A percentile compares a stretch with the other conserved stretches of the same genome.
These are phyloP conservation scores for Onychomys torridus DNA, from an alignment of 2,797 vertebrate species.

Conservation along the genomic window DNA sequence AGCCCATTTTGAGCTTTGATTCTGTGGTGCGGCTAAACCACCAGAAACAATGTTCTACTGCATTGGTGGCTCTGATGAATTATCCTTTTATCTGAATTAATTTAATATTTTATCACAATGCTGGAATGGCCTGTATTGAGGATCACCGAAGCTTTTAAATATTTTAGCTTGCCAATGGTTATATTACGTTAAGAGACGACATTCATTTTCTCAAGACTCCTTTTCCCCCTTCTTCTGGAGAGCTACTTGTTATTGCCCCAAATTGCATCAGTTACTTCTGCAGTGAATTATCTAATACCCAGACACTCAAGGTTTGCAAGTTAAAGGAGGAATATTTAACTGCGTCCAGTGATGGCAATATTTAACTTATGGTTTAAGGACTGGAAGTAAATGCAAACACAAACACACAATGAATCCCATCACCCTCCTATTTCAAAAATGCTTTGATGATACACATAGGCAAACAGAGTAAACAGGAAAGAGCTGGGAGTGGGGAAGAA, in stretches of 20 bases:
- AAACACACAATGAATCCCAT: neutral
- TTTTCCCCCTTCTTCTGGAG: neutral
- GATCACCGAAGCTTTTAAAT: conserved; percentile 62
- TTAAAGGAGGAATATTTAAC: conserved; percentile 60
- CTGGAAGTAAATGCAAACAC: neutral
- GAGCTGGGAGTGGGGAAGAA: neutral
- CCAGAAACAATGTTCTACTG: conserved; percentile 13
- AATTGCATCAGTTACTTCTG: conserved; percentile 8
- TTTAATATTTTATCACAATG: conserved; percentile 65
- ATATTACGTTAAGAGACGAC: neutral
- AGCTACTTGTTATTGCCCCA: neutral
- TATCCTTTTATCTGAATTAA: conserved; percentile 63
- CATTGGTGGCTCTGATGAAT: neutral
- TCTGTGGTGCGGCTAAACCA: neutral
- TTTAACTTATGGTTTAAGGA: conserved; percentile 40
- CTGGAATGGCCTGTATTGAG: neutral
- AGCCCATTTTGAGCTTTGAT: conserved; percentile 16
- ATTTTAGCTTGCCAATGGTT: conserved; percentile 40
- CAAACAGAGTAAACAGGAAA: neutral
- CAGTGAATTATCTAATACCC: conserved; percentile 1
- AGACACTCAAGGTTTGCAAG: neutral
- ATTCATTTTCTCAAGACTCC: neutral
- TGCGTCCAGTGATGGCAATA: neutral
- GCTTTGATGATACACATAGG: neutral
- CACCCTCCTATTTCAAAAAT: neutral